These are phyloP conservation scores for Dermochelys coriacea DNA, from an alignment of 2,797 vertebrate genomes.

Conservation along the genomic window DNA sequence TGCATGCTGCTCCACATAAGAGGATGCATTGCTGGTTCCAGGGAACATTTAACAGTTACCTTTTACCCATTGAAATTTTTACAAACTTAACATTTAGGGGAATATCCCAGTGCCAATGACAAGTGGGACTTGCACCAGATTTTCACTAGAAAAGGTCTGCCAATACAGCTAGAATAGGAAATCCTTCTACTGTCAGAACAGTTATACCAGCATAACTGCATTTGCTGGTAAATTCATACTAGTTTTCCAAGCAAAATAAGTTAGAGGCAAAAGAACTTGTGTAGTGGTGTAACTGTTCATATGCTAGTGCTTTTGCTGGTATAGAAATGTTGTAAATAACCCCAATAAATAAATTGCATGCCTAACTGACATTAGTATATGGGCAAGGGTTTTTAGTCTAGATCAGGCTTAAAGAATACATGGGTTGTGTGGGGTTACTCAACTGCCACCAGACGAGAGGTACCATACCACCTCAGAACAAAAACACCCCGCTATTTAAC, in stretches of 20 bases:
- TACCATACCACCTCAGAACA: background rate
- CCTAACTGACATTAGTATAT: background rate
- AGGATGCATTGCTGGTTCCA: background rate
- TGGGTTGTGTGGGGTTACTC: background rate
- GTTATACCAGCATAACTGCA: background rate
- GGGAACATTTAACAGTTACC: background rate
- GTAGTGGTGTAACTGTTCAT: background rate
- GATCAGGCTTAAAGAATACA: background rate
- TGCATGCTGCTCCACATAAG: background rate
- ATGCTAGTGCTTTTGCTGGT: background rate
- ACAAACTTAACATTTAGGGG: background rate
- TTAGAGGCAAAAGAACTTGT: background rate
- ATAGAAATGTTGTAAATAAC: background rate
- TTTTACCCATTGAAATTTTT: background rate
- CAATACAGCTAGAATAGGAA: background rate
- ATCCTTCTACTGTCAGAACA: background rate
- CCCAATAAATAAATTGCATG: background rate
- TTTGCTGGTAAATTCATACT: background rate
- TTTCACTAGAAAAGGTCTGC: background rate
- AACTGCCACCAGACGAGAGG: no score
- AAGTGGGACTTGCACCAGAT: background rate
- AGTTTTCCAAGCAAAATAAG: background rate
- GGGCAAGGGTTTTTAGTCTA: background rate
- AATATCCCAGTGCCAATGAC: background rate
- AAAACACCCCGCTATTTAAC: background rate